phyloP scores from a whole-genome alignment of 2,797 vertebrate genomes.

The Eurystomus glaucurus region DNA sequence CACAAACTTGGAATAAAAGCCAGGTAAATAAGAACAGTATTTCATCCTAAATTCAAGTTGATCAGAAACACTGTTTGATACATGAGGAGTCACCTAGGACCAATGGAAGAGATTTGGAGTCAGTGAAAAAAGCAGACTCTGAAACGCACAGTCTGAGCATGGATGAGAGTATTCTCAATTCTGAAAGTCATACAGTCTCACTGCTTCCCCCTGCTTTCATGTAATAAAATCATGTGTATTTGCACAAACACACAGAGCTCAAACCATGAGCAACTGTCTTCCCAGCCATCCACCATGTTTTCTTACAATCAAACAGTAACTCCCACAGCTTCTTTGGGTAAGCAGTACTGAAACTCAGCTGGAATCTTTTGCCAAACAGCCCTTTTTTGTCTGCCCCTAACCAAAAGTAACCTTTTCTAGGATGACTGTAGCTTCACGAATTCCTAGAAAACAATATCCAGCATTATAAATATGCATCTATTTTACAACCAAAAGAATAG shows the following conservation, averaged over 20 bases:
- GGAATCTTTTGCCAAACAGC: background rate
- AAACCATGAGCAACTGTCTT: background rate
- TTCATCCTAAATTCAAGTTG: background rate
- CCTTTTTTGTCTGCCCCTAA: background rate
- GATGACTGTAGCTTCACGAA: background rate
- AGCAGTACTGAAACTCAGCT: background rate
- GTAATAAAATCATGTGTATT: background rate
- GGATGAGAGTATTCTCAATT: background rate
- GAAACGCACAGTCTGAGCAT: background rate
- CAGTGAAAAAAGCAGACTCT: background rate
- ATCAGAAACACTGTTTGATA: background rate
- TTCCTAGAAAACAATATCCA: background rate
- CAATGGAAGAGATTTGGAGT: background rate
- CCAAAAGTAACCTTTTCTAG: background rate
- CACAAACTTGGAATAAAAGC: background rate
- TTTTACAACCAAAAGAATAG: background rate
- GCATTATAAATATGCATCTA: background rate
- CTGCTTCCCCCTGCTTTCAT: background rate
- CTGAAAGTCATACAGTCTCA: background rate
- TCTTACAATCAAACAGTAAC: background rate
- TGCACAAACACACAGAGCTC: background rate
- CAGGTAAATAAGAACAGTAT: background rate
- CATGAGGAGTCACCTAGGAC: background rate
- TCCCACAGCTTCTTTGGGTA: background rate
- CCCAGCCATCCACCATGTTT: background rate